Evolutionary conservation across 2,113 vertebrate genomes (phyloP), one percentile per base, ranked within the genome.

Genomic region (Dermatemys mawii): DNA sequence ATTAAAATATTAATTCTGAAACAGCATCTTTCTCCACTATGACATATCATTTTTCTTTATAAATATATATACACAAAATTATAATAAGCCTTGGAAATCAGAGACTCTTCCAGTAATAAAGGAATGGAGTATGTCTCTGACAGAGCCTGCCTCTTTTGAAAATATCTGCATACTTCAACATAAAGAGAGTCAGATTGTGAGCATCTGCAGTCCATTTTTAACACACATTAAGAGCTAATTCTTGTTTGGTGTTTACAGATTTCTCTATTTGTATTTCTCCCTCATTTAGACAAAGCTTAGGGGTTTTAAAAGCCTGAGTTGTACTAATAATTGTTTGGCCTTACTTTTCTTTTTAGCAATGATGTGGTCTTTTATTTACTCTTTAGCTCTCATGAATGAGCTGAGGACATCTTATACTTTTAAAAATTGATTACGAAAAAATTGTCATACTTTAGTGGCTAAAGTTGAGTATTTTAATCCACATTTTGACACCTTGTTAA

Each of bases 171-270:
- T 88, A 24, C 53, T 93, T 78, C 21, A 93, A 48, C 41, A n/a
- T n/a, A 88, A 80, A 14, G 6, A 3, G 1, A 83, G 1, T 81
- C 55, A 63, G 14, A 48, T 46, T 92, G 46, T 50, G 50, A 91
- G 46, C 5, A 51, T 95, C 82, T 91, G 41, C 60, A 95, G 83
- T 81, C 32, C 35, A 75, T 83, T 95, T 89, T 81, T 91, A 84
- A 90, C 53, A 84, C n/a, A 24, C 60, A 81, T 67, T 89, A 95
- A 83, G 14, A 70, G 3, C n/a, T 94, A 94, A 92, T 93, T 51
- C 51, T 94, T 55, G 80, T 21, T 22, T 46, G 53, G 10, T 44
- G 7, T 67, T 95, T 94, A 90, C n/a, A 81, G 49, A 89, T 53
- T 38, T 87, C 75, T 82, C 87, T 78, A 89, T 92, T 35, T 93